Percentiles rank a stretch among this genome's conserved stretches.
Evolutionary conservation across 2,113 vertebrate genomes (phyloP).

Genomic region (Jacana jacana): DNA sequence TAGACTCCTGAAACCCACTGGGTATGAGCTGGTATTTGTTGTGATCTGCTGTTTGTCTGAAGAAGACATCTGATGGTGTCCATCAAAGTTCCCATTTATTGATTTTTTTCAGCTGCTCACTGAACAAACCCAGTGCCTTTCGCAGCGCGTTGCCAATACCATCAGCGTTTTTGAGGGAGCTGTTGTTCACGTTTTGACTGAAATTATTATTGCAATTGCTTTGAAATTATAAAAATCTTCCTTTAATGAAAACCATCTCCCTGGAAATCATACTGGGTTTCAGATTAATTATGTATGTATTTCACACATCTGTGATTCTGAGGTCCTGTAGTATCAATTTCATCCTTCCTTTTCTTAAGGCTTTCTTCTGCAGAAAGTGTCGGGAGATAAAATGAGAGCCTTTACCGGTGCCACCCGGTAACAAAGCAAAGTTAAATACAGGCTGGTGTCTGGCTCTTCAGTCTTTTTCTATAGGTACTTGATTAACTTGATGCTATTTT

Average conservation of each 20-base stretch:
- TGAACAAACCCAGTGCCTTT: conserved; percentile 36
- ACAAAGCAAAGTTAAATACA: not conserved
- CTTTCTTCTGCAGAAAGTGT: conserved; percentile 15
- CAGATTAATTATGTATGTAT: conserved; percentile 58
- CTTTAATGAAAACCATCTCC: conserved; percentile 53
- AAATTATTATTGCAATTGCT: conserved; percentile 51
- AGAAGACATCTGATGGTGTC: conserved; percentile 36
- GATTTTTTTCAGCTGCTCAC: conserved; percentile 38
- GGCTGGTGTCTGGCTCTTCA: not conserved
- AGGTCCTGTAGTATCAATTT: conserved; percentile 33
- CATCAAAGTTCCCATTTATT: conserved; percentile 29
- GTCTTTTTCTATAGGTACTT: not conserved
- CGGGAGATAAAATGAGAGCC: not conserved
- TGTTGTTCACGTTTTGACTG: conserved; percentile 43
- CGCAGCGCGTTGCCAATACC: conserved; percentile 13
- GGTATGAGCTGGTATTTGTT: not conserved
- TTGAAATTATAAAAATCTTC: conserved; percentile 48
- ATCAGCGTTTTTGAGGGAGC: not conserved
- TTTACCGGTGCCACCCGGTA: not conserved
- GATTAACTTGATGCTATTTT: not conserved
- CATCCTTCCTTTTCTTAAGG: conserved; percentile 34
- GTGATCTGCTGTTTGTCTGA: not conserved
- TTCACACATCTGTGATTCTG: conserved; percentile 59
- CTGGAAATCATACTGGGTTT: conserved; percentile 53
- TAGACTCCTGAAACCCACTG: not conserved